Evolutionary conservation across 2,797 vertebrate genomes (phyloP).

Genomic region (Antrozous pallidus): DNA sequence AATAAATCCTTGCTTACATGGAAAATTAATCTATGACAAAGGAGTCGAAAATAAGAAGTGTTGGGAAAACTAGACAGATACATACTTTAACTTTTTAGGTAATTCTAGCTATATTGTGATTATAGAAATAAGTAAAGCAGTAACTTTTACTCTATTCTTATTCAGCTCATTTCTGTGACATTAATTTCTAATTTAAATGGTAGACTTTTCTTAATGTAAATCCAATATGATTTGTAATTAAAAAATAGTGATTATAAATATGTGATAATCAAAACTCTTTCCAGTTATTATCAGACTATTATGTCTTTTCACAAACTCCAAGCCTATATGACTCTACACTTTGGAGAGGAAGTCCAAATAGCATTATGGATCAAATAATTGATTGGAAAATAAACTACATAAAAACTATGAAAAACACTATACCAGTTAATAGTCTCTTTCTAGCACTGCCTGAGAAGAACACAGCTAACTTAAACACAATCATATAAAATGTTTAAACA

Average conservation of each 20-base stretch:
- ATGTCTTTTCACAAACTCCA: not conserved
- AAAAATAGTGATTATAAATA: not conserved
- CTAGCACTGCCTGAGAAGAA: not conserved
- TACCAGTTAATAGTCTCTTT: not conserved
- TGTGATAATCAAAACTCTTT: not conserved
- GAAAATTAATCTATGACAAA: not conserved
- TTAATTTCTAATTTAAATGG: not conserved
- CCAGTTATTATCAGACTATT: not conserved
- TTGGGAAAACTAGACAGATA: not conserved
- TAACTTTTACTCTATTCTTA: not conserved
- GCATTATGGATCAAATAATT: not conserved
- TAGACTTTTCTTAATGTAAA: not conserved
- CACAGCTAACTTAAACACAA: not conserved
- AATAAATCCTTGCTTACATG: not conserved
- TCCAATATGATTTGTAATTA: not conserved
- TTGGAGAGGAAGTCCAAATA: not conserved
- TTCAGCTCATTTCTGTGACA: not conserved
- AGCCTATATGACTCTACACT: not conserved
- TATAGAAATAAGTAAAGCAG: not conserved
- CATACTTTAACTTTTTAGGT: not conserved
- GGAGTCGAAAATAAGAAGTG: not conserved
- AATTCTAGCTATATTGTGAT: not conserved
- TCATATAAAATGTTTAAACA: not conserved
- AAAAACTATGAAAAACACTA: not conserved
- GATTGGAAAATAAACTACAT: not conserved